Conservation (phyloP, 2,113 vertebrate genomes). For the Centrocercus urophasianus region DNA sequence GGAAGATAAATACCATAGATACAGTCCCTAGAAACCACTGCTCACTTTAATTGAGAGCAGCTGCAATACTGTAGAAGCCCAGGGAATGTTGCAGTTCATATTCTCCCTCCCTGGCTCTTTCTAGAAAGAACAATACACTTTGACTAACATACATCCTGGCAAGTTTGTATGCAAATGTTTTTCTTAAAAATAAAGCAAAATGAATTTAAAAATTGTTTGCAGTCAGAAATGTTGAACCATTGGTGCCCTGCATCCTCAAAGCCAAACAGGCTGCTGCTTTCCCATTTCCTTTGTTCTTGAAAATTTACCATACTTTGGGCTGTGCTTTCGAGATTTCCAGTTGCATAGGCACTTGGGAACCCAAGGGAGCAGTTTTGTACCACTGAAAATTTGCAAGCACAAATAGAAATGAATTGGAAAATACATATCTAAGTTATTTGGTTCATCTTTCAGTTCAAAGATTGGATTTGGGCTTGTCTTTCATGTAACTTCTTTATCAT, state of each 20-base stretch:
- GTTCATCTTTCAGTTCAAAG: constrained; percentile 51
- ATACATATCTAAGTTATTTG: constrained; percentile 26
- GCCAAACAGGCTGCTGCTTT: neutral
- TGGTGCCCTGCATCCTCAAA: neutral
- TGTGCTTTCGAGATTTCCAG: constrained; percentile 25
- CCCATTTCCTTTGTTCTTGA: neutral
- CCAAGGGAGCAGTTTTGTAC: neutral
- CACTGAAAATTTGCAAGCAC: constrained; percentile 15
- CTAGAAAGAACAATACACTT: constrained; percentile 12
- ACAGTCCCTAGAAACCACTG: constrained; percentile 37
- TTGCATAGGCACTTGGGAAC: constrained; percentile 19
- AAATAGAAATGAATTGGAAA: constrained; percentile 38
- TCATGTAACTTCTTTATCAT: constrained; percentile 61
- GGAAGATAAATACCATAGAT: constrained; percentile 55
- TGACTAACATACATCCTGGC: neutral
- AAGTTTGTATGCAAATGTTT: neutral
- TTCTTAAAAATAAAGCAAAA: neutral
- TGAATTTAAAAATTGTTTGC: neutral
- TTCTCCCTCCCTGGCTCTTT: constrained; percentile 13
- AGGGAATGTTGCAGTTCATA: constrained; percentile 45
- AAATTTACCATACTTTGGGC: neutral
- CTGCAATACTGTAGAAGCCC: constrained; percentile 53
- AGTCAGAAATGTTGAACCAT: neutral
- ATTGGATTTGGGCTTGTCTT: constrained; percentile 45
- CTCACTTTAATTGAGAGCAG: constrained; percentile 67